Evolutionary conservation across 2,113 vertebrate species (phyloP).

Genomic region (Tor tambroides): DNA sequence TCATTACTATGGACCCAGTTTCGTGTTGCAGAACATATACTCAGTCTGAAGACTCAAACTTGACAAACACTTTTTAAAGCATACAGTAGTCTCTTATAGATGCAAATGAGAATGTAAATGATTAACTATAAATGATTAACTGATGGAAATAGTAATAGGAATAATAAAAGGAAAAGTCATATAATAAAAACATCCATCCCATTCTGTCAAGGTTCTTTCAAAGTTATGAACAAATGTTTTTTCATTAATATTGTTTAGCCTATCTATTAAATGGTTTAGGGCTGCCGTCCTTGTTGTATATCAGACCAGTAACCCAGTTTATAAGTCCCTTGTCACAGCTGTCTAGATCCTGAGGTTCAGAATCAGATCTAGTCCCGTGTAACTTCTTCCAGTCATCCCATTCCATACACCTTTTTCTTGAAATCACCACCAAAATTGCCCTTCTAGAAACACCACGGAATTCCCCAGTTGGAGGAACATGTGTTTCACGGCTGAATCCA

Average conservation of each 20-base stretch:
- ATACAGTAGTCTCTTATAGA: too few species aligned
- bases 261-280: neutral
- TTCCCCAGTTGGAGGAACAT: neutral
- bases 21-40: too few species aligned
- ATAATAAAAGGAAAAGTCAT: too few species aligned
- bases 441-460: neutral
- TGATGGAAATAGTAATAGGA: neutral
- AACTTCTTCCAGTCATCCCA: neutral
- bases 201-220: too few species aligned
- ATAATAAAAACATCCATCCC: too few species aligned
- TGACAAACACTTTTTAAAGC: too few species aligned
- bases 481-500: neutral
- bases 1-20: too few species aligned
- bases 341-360: neutral
- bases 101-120: too few species aligned
- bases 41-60: too few species aligned
- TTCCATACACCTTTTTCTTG: neutral
- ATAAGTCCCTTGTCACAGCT: neutral
- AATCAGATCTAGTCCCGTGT: neutral
- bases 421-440: constrained; percentile 11
- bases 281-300: neutral
- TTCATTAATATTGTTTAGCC: neutral
- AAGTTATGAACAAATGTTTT: too few species aligned
- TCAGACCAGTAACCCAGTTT: neutral
- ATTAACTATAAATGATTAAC: neutral